These are phyloP conservation scores for Onychomys arenicola DNA, from an alignment of 2,797 vertebrate species.

Conservation along the genomic window DNA sequence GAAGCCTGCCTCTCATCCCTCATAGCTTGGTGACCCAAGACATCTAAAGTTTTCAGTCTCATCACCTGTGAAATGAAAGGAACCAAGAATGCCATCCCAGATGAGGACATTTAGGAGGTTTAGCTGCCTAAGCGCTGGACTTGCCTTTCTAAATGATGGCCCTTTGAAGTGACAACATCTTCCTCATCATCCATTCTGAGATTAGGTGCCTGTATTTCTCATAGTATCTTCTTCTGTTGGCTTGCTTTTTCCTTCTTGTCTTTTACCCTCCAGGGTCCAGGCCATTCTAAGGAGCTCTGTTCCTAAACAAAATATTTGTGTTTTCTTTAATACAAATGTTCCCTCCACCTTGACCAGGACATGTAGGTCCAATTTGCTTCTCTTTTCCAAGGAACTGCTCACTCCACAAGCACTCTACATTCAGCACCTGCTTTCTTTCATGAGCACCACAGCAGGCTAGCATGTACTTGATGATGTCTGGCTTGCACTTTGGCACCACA, in stretches of 20 bases:
- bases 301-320: neutral
- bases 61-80: neutral
- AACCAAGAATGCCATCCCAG: neutral
- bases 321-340: neutral
- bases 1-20: neutral
- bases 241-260: neutral
- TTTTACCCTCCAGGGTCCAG: neutral
- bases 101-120: neutral
- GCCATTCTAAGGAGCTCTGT: neutral
- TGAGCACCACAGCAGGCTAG: neutral
- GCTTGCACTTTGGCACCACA: too few species aligned
- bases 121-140: neutral
- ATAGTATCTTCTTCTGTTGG: neutral
- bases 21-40: neutral
- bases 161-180: neutral
- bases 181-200: neutral
- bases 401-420: neutral
- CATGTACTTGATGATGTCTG: neutral
- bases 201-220: neutral
- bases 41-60: neutral
- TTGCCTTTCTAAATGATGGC: neutral
- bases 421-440: neutral
- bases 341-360: neutral
- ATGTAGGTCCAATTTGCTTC: neutral
- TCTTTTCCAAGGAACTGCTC: accelerated